Evolutionary conservation across 2,888 invertebrate species (phyloP).

Genomic region (Abrostola tripartita): DNA sequence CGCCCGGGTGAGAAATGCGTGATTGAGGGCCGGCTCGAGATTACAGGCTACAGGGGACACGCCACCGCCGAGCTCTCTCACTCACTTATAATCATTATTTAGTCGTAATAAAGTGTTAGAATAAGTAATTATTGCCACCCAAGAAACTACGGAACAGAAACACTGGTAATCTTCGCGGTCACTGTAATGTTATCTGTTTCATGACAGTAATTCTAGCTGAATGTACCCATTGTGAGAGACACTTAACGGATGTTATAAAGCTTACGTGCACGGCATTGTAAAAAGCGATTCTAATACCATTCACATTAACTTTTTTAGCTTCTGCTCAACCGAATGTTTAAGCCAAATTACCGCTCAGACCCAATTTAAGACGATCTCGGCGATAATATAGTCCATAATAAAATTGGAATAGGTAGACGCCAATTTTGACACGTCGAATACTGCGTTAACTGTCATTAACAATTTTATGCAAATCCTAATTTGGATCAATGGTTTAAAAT

Average conservation of each 20-base stretch:
- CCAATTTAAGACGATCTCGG: constrained; percentile 67
- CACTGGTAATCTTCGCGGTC: constrained; percentile 50
- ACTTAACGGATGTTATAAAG: constrained; percentile 54
- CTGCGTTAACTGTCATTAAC: constrained; percentile 82
- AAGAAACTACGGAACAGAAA: constrained; percentile 54
- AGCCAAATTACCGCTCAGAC: constrained; percentile 67
- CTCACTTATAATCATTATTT: constrained; percentile 85
- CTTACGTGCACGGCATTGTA: constrained; percentile 54
- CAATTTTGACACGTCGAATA: constrained; percentile 81
- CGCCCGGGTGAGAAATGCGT: constrained; percentile 87
- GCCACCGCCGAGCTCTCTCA: constrained; percentile 82
- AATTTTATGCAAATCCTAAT: constrained; percentile 86
- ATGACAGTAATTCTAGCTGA: constrained; percentile 38
- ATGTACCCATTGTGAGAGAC: constrained; percentile 45
- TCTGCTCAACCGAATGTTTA: constrained; percentile 67
- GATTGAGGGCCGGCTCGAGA: constrained; percentile 86
- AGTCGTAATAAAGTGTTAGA: constrained; percentile 85
- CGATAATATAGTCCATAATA: constrained; percentile 72
- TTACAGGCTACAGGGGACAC: constrained; percentile 83
- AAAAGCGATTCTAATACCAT: constrained; percentile 62
- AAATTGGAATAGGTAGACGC: constrained; percentile 72
- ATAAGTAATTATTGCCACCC: constrained; percentile 83
- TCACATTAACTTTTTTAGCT: constrained; percentile 67
- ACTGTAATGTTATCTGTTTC: constrained; percentile 34
- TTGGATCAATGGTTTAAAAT: constrained; percentile 81